Evolutionary conservation across 2,888 invertebrate genomes (phyloP).

Genomic region (Eupithecia abbreviata): DNA sequence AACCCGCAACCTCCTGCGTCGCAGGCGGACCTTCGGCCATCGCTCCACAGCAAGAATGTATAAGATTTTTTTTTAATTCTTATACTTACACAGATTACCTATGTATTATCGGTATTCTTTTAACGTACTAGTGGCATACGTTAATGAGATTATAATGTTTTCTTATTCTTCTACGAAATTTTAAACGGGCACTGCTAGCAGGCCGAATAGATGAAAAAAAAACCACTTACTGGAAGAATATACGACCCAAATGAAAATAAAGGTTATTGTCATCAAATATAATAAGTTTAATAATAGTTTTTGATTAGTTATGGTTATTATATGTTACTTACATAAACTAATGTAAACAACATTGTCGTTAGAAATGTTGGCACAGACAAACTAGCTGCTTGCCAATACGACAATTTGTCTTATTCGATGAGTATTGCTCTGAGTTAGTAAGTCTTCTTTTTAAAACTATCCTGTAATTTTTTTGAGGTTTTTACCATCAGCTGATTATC

Average conservation of each 20-base stretch:
- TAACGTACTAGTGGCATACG: not conserved
- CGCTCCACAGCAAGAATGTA: too few species aligned
- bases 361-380: constrained; percentile 11
- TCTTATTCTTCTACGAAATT: not conserved
- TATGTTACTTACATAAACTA: constrained; percentile 4
- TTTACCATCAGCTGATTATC: not conserved
- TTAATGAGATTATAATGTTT: not conserved
- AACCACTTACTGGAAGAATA: not conserved
- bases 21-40: too few species aligned
- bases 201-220: not conserved
- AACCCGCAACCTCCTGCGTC: too few species aligned
- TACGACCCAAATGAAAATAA: not conserved
- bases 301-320: constrained; percentile 4
- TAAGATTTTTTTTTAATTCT: not conserved
- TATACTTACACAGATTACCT: not conserved
- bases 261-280: not conserved
- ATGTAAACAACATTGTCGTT: constrained; percentile 15
- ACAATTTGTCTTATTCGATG: constrained; percentile 17
- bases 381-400: constrained; percentile 13
- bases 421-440: not conserved
- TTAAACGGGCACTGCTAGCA: not conserved
- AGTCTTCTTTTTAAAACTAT: not conserved
- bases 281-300: not conserved
- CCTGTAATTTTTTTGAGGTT: not conserved
- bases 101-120: not conserved